Base-by-base conservation (phyloP, 2,888 invertebrate genomes). In the Melanotus villosus region DNA sequence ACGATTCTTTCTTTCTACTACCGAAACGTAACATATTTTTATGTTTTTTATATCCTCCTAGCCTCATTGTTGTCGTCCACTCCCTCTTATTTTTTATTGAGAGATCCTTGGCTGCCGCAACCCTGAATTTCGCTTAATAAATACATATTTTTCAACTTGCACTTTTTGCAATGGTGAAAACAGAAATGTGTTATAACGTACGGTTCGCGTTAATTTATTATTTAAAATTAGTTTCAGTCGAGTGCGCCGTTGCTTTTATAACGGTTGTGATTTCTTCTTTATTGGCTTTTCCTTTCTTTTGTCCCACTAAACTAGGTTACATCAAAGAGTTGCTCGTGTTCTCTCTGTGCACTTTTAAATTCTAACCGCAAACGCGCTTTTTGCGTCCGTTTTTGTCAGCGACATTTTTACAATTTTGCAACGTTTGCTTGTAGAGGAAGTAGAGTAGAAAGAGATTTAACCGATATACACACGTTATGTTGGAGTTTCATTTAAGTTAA, bases 271-370 rank as follows among this genome's bases (percentile, higher is more conserved):
- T 64, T 64, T 56, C 64, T 64, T 64, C 64, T 64, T 65, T 65
- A 65, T 58, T 58, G 58, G 58, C 57, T 65, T 65, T 65, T 65
- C 65, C 65, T 65, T 65, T 65, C 65, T 19, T 65, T 65, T 65
- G 58, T 65, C 50, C 58, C 18, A 65, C 58, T 63, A 65, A 65
- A 65, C 47, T 50, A 38, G 56, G 57, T 32, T 32, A 21, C 43
- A 23, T 43, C 47, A 32, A 45, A 56, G 14, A 36, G 10, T 21
- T 57, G 57, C 36, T 26, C 38, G 18, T n/a, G 32, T 26, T 18
- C 32, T 34, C 16, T 16, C 18, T 26, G 41, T 19, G 23, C 38
- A 14, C 26, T 10, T 30, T 9, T 45, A 59, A 18, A n/a, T 58
- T 19, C 30, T 32, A 16, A 45, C 59, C 32, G 30, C 59, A 45